These are phyloP conservation scores for Epinephelus awoara DNA, from an alignment of 2,797 vertebrate genomes.

Conservation along the genomic window DNA sequence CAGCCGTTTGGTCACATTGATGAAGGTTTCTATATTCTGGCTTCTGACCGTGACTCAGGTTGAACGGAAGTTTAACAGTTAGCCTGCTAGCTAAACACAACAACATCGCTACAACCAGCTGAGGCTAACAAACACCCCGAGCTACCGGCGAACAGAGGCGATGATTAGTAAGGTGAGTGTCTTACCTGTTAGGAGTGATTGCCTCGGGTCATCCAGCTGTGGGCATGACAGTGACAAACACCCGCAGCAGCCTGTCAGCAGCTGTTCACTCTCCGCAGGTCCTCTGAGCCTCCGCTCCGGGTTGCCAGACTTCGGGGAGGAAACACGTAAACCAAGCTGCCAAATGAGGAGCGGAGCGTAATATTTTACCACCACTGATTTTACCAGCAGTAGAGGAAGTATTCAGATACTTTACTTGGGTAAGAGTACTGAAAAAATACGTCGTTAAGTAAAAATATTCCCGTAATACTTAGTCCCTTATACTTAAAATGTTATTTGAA, in stretches of 20 bases:
- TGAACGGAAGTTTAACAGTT: constrained; percentile 4
- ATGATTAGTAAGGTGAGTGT: fast-evolving
- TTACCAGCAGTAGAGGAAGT: too few species aligned
- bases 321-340: constrained; percentile 7
- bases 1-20: not conserved
- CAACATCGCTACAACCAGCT: not conserved
- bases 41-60: not conserved
- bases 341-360: not conserved
- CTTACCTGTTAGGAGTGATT: constrained; percentile 45
- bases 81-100: constrained; percentile 36
- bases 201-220: constrained; percentile 48
- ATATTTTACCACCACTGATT: too few species aligned
- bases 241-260: constrained; percentile 14
- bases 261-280: constrained; percentile 31
- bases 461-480: too few species aligned
- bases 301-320: constrained; percentile 19
- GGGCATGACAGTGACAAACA: constrained; percentile 41
- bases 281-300: not conserved
- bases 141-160: too few species aligned
- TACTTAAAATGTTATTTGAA: too few species aligned
- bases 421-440: too few species aligned
- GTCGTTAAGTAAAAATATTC: too few species aligned
- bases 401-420: too few species aligned
- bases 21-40: fast-evolving
- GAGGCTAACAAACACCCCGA: not conserved